A percentile compares a stretch with the other conserved stretches of the same genome.
Evolutionary conservation across 1,140 invertebrate species (phyloP).

Genomic region (Eurosta solidaginis): DNA sequence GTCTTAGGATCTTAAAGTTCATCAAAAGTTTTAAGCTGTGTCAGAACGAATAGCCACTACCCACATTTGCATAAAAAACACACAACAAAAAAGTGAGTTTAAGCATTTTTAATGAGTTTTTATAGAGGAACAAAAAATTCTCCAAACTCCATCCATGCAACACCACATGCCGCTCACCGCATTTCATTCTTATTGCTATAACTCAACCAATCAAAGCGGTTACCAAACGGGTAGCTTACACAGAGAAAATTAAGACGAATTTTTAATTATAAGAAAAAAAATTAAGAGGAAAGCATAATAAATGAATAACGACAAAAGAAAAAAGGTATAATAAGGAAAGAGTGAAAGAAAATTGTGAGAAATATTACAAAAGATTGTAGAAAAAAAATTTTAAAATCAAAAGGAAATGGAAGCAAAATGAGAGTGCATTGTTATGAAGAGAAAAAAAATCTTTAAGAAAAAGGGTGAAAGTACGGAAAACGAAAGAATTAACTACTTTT

Average conservation of each 20-base stretch:
- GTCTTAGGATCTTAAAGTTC: too few species aligned
- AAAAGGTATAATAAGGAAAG: background rate
- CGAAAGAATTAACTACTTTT: background rate
- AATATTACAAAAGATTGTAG: too few species aligned
- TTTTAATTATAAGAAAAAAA: slow-evolving; percentile 9
- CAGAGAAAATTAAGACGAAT: background rate
- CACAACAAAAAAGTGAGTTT: background rate
- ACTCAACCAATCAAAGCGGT: background rate
- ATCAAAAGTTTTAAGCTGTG: too few species aligned
- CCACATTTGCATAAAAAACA: background rate
- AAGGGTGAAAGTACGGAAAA: background rate
- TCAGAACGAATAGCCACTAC: too few species aligned
- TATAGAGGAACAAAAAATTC: background rate
- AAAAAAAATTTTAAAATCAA: too few species aligned
- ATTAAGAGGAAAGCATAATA: background rate
- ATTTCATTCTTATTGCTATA: background rate
- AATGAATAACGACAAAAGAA: background rate
- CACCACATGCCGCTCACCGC: background rate
- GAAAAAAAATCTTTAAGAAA: background rate
- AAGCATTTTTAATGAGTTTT: slow-evolving; percentile 28
- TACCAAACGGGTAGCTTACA: slow-evolving; percentile 5
- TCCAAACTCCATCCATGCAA: background rate
- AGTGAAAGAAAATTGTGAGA: background rate
- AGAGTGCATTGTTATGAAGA: background rate
- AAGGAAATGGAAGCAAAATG: background rate